A percentile compares a stretch with the other conserved stretches of the same genome.
These are phyloP conservation scores for Pterobdella sp. DNA, from an alignment of 2,888 invertebrate species.

Conservation along the genomic window DNA sequence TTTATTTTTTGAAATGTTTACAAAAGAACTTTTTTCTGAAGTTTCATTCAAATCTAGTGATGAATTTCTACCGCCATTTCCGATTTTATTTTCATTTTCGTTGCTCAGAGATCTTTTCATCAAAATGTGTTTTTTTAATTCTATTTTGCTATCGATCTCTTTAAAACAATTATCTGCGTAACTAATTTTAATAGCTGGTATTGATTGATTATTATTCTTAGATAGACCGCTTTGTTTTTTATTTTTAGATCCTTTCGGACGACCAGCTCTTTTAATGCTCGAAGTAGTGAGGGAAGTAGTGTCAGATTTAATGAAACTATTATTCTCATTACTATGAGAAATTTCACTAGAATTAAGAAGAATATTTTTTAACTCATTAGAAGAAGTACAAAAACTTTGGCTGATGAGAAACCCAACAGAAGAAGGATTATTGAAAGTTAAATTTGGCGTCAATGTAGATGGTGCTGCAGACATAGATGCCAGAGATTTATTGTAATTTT, in stretches of 20 bases:
- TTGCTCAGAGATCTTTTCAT: constrained; percentile 48
- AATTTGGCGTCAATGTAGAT: not conserved
- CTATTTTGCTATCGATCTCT: constrained; percentile 34
- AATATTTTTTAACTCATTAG: too few species aligned
- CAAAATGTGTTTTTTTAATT: constrained; percentile 46
- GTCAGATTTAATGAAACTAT: not conserved
- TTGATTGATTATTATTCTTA: not conserved
- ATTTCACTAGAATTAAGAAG: not conserved
- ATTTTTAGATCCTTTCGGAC: constrained; percentile 44
- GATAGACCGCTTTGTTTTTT: constrained; percentile 4
- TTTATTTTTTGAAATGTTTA: too few species aligned
- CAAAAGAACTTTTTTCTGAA: too few species aligned
- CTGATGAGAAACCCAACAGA: not conserved
- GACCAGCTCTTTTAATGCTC: constrained; percentile 37
- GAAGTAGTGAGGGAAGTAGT: not conserved
- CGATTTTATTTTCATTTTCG: not conserved
- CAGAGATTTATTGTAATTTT: not conserved
- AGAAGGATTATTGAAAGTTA: not conserved
- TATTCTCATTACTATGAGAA: not conserved
- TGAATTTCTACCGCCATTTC: too few species aligned
- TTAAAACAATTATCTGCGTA: constrained; percentile 7
- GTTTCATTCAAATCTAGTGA: too few species aligned
- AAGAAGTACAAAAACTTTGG: not conserved
- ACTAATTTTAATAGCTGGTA: constrained; percentile 1
- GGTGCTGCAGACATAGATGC: not conserved